phyloP scores from a whole-genome alignment of 2,888 invertebrate genomes.

The Fragum whitleyi region DNA sequence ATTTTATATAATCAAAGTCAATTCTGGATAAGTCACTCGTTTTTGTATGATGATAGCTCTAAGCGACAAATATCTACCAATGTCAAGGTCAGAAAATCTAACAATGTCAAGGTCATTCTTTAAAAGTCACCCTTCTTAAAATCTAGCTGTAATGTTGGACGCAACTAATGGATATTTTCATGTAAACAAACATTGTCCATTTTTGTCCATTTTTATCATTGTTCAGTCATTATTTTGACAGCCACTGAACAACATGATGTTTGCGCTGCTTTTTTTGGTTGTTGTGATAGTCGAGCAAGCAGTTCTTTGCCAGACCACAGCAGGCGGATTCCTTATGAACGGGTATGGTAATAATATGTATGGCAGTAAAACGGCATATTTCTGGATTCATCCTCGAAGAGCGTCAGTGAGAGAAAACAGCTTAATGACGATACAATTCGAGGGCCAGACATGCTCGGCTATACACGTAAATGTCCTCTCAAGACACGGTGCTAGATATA shows the following conservation, averaged over 20 bases:
- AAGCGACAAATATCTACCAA: no score
- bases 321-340: not conserved
- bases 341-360: conserved; percentile 51
- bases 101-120: no score
- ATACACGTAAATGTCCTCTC: conserved; percentile 71
- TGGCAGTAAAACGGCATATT: conserved; percentile 73
- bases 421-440: conserved; percentile 12
- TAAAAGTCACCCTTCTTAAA: no score
- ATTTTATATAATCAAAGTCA: no score
- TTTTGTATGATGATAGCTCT: no score
- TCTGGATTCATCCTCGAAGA: conserved; percentile 50
- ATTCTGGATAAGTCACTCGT: no score
- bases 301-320: not conserved
- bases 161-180: no score
- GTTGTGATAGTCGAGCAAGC: not conserved
- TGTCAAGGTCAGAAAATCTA: no score
- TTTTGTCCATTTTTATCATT: no score
- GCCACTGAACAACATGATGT: not conserved
- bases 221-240: no score
- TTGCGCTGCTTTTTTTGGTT: not conserved
- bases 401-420: not conserved
- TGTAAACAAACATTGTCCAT: no score
- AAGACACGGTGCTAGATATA: conserved; percentile 76
- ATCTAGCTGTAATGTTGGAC: no score
- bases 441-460: conserved; percentile 63